phyloP scores from a whole-genome alignment of 2,888 invertebrate species.

The Phyllotreta cruciferae region DNA sequence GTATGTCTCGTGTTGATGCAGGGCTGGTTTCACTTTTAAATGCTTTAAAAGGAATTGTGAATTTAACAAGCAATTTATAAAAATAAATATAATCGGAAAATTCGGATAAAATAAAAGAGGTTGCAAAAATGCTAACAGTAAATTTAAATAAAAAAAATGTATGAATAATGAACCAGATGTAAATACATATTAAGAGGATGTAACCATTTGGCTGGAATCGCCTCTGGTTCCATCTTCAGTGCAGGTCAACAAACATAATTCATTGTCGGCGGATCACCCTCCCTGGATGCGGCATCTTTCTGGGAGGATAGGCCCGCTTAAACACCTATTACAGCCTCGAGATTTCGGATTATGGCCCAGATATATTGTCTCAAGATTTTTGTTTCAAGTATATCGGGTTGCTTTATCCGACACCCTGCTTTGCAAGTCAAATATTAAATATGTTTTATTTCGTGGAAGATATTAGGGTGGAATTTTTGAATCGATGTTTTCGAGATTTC shows the following conservation, averaged over 20 bases:
- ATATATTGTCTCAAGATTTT: slow-evolving; percentile 34
- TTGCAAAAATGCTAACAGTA: no score
- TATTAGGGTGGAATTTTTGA: slow-evolving; percentile 3
- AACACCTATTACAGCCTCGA: slow-evolving; percentile 43
- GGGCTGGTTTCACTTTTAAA: no score
- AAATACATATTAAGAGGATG: no score
- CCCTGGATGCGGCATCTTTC: slow-evolving; percentile 36
- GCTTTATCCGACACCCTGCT: slow-evolving; percentile 22
- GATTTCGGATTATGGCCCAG: slow-evolving; percentile 38
- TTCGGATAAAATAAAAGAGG: no score
- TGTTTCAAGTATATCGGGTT: slow-evolving; percentile 30
- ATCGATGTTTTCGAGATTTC: background rate
- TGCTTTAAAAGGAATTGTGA: no score
- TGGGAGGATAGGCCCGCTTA: slow-evolving; percentile 40
- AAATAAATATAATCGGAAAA: no score
- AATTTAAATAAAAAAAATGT: no score
- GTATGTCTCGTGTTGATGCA: no score
- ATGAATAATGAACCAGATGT: no score
- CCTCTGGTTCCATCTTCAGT: slow-evolving; percentile 32
- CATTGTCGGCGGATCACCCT: slow-evolving; percentile 40
- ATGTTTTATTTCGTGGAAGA: slow-evolving; percentile 14
- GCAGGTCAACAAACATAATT: slow-evolving; percentile 37
- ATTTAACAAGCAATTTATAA: no score
- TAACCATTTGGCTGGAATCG: background rate
- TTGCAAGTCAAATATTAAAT: slow-evolving; percentile 17